Evolutionary conservation across 2,113 vertebrate species (phyloP).

Genomic region (Tamias sibiricus): DNA sequence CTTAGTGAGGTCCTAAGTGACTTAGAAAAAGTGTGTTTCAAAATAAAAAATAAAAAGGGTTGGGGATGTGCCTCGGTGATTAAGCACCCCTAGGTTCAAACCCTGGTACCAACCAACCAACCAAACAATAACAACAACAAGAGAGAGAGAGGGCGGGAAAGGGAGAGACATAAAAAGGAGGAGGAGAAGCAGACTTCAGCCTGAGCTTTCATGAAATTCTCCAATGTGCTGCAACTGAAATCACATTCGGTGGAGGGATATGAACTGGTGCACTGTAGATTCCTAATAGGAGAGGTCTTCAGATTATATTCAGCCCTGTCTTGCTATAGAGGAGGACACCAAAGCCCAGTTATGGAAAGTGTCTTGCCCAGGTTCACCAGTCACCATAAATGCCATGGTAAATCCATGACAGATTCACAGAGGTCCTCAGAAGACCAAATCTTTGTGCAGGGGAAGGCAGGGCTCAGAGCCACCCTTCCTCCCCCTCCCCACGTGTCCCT

Average conservation of each 20-base stretch:
- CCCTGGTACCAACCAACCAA: no score
- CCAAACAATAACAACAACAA: no score
- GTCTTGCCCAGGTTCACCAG: not conserved
- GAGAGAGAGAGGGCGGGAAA: no score
- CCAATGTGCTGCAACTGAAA: not conserved
- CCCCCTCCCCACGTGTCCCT: no score
- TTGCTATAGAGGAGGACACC: not conserved
- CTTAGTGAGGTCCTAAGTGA: no score
- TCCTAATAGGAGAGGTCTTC: not conserved
- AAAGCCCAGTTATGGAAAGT: not conserved
- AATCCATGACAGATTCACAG: not conserved
- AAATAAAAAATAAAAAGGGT: no score
- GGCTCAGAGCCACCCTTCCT: not conserved
- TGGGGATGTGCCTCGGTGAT: no score
- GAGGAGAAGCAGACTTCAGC: not conserved
- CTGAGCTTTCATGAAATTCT: not conserved
- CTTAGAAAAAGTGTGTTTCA: no score
- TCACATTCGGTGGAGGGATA: not conserved
- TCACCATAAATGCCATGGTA: not conserved
- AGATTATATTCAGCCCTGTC: not conserved
- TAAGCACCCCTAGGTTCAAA: no score
- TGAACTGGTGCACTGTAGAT: not conserved
- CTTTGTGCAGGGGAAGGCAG: not conserved
- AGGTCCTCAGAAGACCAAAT: not conserved
- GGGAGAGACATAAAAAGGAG: not conserved